Evolutionary conservation across 2,888 invertebrate species (phyloP).

Genomic region (Geotrupes spiniger): DNA sequence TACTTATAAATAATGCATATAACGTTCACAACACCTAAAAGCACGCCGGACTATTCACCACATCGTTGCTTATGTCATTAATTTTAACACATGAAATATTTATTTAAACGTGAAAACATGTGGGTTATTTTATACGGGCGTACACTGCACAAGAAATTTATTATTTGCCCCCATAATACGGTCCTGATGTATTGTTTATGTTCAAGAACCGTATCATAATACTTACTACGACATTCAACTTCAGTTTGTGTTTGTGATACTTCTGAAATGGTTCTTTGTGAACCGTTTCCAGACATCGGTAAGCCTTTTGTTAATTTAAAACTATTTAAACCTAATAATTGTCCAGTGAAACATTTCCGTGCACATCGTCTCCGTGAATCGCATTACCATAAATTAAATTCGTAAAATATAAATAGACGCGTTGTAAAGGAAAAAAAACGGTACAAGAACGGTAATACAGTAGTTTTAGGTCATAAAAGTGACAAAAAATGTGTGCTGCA

Average conservation of each 20-base stretch:
- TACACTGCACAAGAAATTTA: conserved; percentile 8
- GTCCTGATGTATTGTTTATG: conserved; percentile 59
- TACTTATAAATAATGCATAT: conserved; percentile 21
- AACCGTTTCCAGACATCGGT: conserved; percentile 32
- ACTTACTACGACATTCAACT: conserved; percentile 21
- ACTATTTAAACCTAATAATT: too few relatives aligned
- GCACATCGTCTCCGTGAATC: too few relatives aligned
- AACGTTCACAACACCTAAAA: conserved; percentile 1
- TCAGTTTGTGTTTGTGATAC: conserved; percentile 21
- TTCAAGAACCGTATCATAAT: conserved; percentile 56
- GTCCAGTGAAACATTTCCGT: too few relatives aligned
- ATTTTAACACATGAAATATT: too few relatives aligned
- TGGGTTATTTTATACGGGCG: conserved; percentile 4
- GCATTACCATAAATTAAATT: too few relatives aligned
- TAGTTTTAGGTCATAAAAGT: too few relatives aligned
- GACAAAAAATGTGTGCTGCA: too few relatives aligned
- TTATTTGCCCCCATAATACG: conserved; percentile 47
- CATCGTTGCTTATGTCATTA: conserved; percentile 1
- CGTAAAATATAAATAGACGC: too few relatives aligned
- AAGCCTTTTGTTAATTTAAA: conserved; percentile 14
- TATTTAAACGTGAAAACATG: background rate
- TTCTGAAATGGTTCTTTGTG: conserved; percentile 34
- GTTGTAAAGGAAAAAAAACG: too few relatives aligned
- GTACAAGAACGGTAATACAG: too few relatives aligned
- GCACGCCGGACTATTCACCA: background rate